Base-by-base conservation (phyloP, 2,797 vertebrate genomes). In the Monodelphis domestica region DNA sequence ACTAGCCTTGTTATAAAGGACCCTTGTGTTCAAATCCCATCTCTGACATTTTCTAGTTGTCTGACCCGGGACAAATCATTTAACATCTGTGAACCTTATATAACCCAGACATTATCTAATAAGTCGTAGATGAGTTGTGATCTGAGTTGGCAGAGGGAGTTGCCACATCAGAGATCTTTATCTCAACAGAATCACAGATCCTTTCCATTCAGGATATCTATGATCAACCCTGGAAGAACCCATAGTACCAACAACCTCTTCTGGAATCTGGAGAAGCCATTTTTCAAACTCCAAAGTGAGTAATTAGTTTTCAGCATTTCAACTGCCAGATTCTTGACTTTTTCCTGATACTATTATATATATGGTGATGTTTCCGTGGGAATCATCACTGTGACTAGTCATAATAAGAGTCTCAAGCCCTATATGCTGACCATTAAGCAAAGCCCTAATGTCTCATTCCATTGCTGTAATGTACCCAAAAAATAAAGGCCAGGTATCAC, bases 381-480 rank as follows among this genome's bases (percentile, higher is more conserved):
- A 97, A 89, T 90, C 93, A 59, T 97, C 93, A 92, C 92, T 94
- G 56, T 28, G 93, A 97, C 89, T 90, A 91, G 96, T 29, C 94
- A 90, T 92, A 95, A 91, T 95, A 92, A 94, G 94, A 93, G 93
- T 93, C 55, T 96, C 91, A 92, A 97, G 91, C 94, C 94, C 93
- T 78, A 50, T 57, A 96, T 97, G 70, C 45, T 89, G 92, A 95
- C 94, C 94, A 91, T 92, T 95, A 90, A 95, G 91, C 53, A 89
- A 84, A 45, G 45, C 94, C 24, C 30, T 53, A 95, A 24, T 93
- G 56, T 91, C 90, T 89, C 92, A 84, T 97, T 96, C 53, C 91
- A 95, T 93, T 96, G 87, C 53, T 91, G 92, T 93, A 30, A 92
- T 93, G 91, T 95, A 95, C 45, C 50, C 87, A 70, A 84, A n/a